Conservation (phyloP, 2,113 vertebrate genomes). For the Triplophysa rosa region DNA sequence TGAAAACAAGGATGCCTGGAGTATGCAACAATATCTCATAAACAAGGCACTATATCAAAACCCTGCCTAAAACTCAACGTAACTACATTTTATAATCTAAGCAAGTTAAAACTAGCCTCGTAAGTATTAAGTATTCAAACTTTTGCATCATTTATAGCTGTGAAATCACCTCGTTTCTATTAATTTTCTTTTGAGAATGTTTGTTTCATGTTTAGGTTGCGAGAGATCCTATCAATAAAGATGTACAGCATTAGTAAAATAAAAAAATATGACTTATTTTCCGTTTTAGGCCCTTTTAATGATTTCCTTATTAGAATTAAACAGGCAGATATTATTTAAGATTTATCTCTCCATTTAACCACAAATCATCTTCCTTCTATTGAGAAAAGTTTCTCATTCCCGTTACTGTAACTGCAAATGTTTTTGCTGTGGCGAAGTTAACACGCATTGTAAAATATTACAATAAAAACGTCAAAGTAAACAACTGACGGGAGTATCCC, state of each 20-base stretch:
- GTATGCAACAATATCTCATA: conserved; percentile 42
- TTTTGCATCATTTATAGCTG: conserved; percentile 10
- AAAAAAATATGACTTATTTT: background rate
- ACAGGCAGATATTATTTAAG: background rate
- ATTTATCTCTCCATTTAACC: background rate
- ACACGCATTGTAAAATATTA: background rate
- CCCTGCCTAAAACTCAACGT: background rate
- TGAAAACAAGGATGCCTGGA: conserved; percentile 33
- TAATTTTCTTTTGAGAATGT: background rate
- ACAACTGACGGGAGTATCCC: background rate
- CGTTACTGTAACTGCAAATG: background rate
- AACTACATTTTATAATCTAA: conserved; percentile 1
- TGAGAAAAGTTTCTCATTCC: background rate
- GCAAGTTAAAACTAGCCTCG: conserved; percentile 15
- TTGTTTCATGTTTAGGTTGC: background rate
- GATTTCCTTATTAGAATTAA: background rate
- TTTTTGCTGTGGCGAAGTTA: no score
- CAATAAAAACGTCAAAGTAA: background rate
- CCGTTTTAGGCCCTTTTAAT: background rate
- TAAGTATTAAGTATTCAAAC: conserved; percentile 7
- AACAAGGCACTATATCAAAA: conserved; percentile 45
- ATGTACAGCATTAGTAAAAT: background rate
- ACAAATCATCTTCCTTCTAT: background rate
- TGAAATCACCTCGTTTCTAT: background rate
- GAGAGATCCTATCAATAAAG: background rate